Conservation (phyloP, 2,797 vertebrate species). For the Gallirallus australis region DNA sequence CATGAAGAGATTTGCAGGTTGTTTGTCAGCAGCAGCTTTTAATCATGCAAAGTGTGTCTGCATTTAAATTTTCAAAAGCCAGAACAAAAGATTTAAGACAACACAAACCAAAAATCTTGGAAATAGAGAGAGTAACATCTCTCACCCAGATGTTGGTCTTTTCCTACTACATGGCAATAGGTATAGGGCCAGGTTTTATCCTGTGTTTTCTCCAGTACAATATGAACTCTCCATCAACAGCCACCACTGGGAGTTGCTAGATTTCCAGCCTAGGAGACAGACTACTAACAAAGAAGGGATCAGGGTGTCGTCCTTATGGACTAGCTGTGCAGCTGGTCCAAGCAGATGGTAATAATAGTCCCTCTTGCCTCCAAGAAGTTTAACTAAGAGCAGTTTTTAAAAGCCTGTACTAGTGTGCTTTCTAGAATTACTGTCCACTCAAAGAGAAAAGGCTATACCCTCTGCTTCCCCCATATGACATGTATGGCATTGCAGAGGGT, state of each 20-base stretch:
- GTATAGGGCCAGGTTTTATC: background rate
- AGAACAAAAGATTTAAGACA: background rate
- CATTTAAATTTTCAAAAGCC: background rate
- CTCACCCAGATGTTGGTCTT: background rate
- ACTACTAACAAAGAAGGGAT: background rate
- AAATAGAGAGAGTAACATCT: background rate
- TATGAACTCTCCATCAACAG: background rate
- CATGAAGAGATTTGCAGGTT: background rate
- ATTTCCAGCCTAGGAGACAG: background rate
- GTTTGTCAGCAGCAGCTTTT: background rate
- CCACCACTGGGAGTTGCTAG: background rate
- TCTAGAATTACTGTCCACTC: background rate
- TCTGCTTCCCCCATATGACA: background rate
- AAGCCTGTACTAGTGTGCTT: background rate
- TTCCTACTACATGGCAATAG: background rate
- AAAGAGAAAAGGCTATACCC: background rate
- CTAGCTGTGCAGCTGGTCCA: background rate
- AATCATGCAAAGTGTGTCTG: background rate
- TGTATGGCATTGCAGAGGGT: background rate
- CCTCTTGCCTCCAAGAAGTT: background rate
- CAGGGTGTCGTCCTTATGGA: background rate
- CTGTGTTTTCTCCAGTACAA: background rate
- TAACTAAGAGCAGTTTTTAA: background rate
- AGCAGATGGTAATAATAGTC: rapidly evolving
- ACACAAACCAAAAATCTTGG: background rate